Evolutionary conservation across 35 echinoderm and acorn worm genomes (phyloP).

Genomic region (Lytechinus pictus): DNA sequence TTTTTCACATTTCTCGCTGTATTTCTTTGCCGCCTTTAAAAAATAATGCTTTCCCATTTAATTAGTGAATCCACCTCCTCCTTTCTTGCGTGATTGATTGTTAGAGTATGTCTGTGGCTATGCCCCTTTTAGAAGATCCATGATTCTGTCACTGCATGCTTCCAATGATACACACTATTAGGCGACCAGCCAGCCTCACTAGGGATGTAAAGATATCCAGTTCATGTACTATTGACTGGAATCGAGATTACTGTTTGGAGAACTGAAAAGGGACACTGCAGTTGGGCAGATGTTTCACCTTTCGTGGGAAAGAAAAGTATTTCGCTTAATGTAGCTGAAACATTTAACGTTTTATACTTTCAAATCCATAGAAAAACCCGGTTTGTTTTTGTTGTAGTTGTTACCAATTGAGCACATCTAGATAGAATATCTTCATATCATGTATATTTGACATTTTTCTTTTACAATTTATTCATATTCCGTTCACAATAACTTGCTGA

Average conservation of each 20-base stretch:
- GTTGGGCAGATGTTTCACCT: neutral
- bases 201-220: neutral
- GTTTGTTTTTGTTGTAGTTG: neutral
- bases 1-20: too few relatives aligned
- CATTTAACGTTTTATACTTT: neutral
- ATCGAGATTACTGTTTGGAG: neutral
- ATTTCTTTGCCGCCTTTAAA: too few relatives aligned
- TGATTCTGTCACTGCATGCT: neutral
- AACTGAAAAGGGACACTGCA: neutral
- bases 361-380: too few relatives aligned
- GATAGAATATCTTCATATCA: neutral
- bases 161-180: neutral
- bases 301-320: neutral
- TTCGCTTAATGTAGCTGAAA: neutral
- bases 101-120: too few relatives aligned
- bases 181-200: neutral
- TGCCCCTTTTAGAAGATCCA: too few relatives aligned
- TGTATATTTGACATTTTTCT: too few relatives aligned
- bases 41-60: too few relatives aligned
- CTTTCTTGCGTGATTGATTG: too few relatives aligned
- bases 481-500: too few relatives aligned
- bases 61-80: too few relatives aligned
- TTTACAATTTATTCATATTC: too few relatives aligned
- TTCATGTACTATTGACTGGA: neutral
- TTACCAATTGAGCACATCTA: neutral